These are phyloP conservation scores for Charanyca ferruginea DNA, from an alignment of 2,888 invertebrate species.

Conservation along the genomic window DNA sequence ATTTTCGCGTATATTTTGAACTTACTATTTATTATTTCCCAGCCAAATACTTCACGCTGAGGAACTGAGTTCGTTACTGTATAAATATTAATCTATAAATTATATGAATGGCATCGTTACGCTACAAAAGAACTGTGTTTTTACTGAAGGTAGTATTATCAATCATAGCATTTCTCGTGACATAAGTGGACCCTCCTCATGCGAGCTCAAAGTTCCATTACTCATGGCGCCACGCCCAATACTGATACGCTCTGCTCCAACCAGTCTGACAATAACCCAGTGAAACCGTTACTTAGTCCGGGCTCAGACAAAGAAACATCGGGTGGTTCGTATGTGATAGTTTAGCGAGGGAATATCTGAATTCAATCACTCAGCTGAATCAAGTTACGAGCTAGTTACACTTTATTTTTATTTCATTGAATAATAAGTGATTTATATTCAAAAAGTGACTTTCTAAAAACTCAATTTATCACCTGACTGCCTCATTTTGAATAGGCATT, in stretches of 20 bases:
- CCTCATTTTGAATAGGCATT: conserved; percentile 47
- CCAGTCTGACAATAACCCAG: conserved; percentile 75
- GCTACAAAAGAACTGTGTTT: conserved; percentile 83
- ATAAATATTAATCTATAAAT: conserved; percentile 58
- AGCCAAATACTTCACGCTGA: conserved; percentile 26
- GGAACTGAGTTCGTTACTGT: conserved; percentile 39
- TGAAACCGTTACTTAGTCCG: conserved; percentile 53
- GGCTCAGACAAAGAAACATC: conserved; percentile 59
- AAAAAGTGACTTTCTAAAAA: conserved; percentile 33
- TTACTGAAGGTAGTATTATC: conserved; percentile 86
- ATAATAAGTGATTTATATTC: conserved; percentile 35
- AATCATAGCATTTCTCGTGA: conserved; percentile 88
- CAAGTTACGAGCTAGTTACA: conserved; percentile 42
- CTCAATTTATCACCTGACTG: conserved; percentile 40
- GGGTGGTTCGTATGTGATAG: conserved; percentile 40
- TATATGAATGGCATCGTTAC: conserved; percentile 71
- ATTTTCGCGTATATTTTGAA: conserved; percentile 33
- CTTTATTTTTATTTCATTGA: conserved; percentile 28
- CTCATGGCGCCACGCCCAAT: conserved; percentile 86
- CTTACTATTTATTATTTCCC: conserved; percentile 31
- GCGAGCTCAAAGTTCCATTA: conserved; percentile 89
- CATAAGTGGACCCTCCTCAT: conserved; percentile 91
- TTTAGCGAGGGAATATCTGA: conserved; percentile 43
- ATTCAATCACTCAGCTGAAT: conserved; percentile 58
- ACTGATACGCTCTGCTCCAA: conserved; percentile 83